Percentiles rank a stretch among this genome's conserved stretches.
Evolutionary conservation across 2,797 vertebrate genomes (phyloP).

Genomic region (Acipenser oxyrinchus): DNA sequence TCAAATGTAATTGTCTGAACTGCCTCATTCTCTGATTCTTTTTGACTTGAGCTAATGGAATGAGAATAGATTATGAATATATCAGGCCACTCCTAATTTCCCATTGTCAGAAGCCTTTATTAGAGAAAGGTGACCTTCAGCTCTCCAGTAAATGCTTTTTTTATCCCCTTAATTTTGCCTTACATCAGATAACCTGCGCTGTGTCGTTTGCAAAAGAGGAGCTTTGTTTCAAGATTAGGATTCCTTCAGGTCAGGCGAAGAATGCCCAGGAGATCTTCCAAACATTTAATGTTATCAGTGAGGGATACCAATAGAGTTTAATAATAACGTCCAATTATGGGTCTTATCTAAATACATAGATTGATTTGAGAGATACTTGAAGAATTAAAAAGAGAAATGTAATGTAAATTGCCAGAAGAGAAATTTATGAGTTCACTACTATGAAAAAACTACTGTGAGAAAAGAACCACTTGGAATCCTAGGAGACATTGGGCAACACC

Average conservation of each 20-base stretch:
- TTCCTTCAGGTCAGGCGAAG: constrained; percentile 20
- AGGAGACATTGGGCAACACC: too few species aligned
- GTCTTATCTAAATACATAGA: constrained; percentile 8
- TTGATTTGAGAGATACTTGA: constrained; percentile 11
- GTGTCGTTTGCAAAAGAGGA: constrained; percentile 24
- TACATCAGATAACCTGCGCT: constrained; percentile 29
- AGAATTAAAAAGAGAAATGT: not conserved
- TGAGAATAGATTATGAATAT: constrained; percentile 52
- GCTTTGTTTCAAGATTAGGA: constrained; percentile 25
- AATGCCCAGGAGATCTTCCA: constrained; percentile 17
- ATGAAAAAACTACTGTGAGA: not conserved
- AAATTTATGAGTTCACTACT: constrained; percentile 11
- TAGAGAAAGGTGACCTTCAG: constrained; percentile 53
- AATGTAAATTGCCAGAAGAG: constrained; percentile 11
- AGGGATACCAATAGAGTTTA: constrained; percentile 14
- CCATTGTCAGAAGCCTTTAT: constrained; percentile 41
- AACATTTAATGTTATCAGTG: constrained; percentile 19
- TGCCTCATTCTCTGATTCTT: constrained; percentile 49
- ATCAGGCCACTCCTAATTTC: constrained; percentile 49
- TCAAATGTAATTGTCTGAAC: constrained; percentile 40
- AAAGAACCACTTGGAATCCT: too few species aligned
- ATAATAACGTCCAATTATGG: constrained; percentile 26
- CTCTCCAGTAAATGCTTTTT: constrained; percentile 32
- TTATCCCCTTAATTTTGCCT: constrained; percentile 45
- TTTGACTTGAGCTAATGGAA: constrained; percentile 54